Base-by-base conservation (phyloP, 2,113 vertebrate species). In the Xenopus laevis region DNA sequence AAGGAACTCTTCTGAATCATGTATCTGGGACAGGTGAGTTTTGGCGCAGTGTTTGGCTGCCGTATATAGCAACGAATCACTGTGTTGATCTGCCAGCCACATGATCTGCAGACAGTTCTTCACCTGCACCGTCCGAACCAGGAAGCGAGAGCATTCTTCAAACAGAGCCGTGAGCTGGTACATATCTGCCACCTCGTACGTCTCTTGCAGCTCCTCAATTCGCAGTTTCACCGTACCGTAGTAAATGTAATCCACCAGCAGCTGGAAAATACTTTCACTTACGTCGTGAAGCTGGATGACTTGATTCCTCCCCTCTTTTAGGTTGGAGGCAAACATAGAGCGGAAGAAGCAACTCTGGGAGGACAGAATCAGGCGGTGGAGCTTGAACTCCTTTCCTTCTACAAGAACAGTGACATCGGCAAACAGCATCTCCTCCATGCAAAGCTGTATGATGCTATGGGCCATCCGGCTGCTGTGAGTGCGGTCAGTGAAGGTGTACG, bases 311-410 rank as follows among this genome's bases (percentile, higher is more conserved):
- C 95, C 94, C 84, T 99, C 96, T 79, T 97, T 95, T 15, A 99
- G 92, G 79, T 99, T 98, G 64, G 96, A 98, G 4, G 96, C 96
- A 87, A 99, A 98, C 96, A 99, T 98, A 17, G 96, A 98, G 67
- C 97, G 93, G 79, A 99, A 99, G 83, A 98, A 99, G 77, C 94
- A 94, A 80, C 97, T 99, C 89, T 99, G 97, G n/a, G 97, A 96
- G 0, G 96, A 98, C 23, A 99, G 94, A 47, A 99, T 96, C 66
- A 99, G 87, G 10, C 96, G 89, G 79, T 99, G 97, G 61, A 99
- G 89, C 81, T 96, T 91, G 79, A 99, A 99, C 86, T 97, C 93
- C 81, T 93, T 96, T 79, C 94, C 87, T 71, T 98, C 96, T 78
- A 98, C 97, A 0, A 86, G 91, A 81, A 99, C 83, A 61, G 91